Base-by-base conservation (phyloP, 2,113 vertebrate genomes). In the Nesogale talazaci region DNA sequence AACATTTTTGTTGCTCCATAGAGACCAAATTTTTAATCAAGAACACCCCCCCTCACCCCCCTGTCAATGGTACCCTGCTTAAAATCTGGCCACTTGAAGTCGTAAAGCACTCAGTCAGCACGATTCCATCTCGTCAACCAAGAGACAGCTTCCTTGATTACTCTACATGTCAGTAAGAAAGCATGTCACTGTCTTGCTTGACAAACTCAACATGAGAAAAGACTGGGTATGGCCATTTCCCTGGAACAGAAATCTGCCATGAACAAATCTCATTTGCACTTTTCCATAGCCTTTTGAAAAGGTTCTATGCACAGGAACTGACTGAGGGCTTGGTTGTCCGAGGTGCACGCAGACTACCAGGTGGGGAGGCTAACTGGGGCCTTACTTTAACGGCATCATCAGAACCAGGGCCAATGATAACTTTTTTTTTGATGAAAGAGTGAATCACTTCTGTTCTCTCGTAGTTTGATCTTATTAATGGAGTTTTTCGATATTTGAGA, bases 101-200 rank as follows among this genome's bases (percentile, higher is more conserved):
- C n/a, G n/a, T n/a, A 46, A 83, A 67, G 9, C 36, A 27, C 14
- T 75, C 31, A 36, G 76, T 80, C 56, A 57, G 57, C 23, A 67
- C 65, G 63, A 84, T 16, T 88, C 56, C 20, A 36, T 40, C 57
- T 74, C 89, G 72, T 0, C 67, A 79, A 74, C 22, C 19, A 34
- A 88, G 89, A 79, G 59, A 88, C 19, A 88, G 36, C 31, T 84
- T 74, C 25, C 38, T 42, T 78, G 61, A 63, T 78, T 72, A 59
- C 11, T 77, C 29, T 27, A 79, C 63, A 79, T 79, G 65, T 78
- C 88, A 52, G 78, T 34, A 76, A 69, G 80, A 69, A 86, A 67
- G 25, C 52, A 83, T 3, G 27, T 34, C 7, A 34, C 38, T 56
- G n/a, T 86, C 52, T 61, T 86, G 25, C 15, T 10, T 89, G 46